Base-by-base conservation (phyloP, 2,797 vertebrate genomes). In the Pseudopleuronectes americanus region DNA sequence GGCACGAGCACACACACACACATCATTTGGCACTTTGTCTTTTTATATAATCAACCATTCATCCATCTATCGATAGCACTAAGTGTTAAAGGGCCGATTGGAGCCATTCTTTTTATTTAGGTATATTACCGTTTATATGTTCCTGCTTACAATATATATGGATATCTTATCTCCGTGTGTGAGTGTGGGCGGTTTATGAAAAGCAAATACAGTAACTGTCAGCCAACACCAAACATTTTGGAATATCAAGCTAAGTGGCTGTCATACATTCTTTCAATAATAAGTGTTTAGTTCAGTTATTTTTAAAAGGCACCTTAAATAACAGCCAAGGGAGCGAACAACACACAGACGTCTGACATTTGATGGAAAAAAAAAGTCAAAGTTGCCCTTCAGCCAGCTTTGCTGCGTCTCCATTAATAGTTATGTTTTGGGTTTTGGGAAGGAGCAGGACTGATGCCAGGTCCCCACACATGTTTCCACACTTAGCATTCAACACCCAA, bases 331-430 rank as follows among this genome's bases (percentile, higher is more conserved):
- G 58, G 53, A 65, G 31, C 49, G 64, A 74, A 64, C 6, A 23
- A 51, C 53, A 62, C 63, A 74, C 68, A 64, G 64, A 55, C 8
- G 16, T 80, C 68, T 80, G 68, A 77, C 41, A 75, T 74, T 56
- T 47, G 59, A 74, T 83, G 82, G 80, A 83, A 88, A 85, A 74
- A 83, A 59, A 47, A 49, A 64, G 68, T 69, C 64, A 82, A 81
- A 68, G 65, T 68, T 78, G 71, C 75, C 62, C 41, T 77, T 58
- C 12, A 36, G 79, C 51, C 71, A 75, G 72, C 63, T 60, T 33
- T 41, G 45, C 74, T 33, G 36, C 19, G 72, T 58, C 59, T 74
- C 65, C 57, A 78, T 81, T 81, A 78, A 81, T 61, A 71, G 60
- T 74, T 77, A 61, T 71, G 70, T 74, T 90, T 84, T 69, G 38